Percentiles rank a stretch among this genome's conserved stretches.
These are phyloP conservation scores for Galaxias olidus DNA, from an alignment of 2,797 vertebrate genomes.

Conservation along the genomic window DNA sequence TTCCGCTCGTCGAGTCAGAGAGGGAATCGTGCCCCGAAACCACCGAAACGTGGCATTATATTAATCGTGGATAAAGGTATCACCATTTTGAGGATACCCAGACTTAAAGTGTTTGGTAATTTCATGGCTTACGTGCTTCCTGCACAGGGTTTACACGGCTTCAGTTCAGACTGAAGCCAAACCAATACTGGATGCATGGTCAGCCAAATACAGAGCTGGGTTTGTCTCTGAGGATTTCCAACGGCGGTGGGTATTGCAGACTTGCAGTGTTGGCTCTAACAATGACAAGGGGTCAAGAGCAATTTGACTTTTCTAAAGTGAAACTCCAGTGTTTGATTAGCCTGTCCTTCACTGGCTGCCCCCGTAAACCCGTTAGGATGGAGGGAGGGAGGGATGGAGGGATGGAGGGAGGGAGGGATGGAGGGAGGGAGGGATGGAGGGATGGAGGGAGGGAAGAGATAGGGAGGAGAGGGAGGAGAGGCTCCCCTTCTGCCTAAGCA, in stretches of 20 bases:
- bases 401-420: conserved; percentile 13
- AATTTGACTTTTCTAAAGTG: conserved; percentile 33
- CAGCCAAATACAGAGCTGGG: neutral
- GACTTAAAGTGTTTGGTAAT: too few species aligned
- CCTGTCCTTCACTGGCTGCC: conserved; percentile 59
- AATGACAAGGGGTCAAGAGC: conserved; percentile 20
- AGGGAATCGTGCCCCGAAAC: too few species aligned
- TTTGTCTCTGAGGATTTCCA: neutral
- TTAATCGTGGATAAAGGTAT: too few species aligned
- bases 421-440: conserved; percentile 7
- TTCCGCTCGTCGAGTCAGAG: neutral
- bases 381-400: conserved; percentile 36
- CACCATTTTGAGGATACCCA: too few species aligned
- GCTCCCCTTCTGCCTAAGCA: too few species aligned
- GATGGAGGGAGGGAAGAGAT: neutral
- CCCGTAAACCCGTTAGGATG: conserved; percentile 31
- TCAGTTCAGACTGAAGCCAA: too few species aligned
- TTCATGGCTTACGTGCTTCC: too few species aligned
- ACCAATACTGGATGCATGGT: too few species aligned
- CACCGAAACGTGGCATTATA: too few species aligned
- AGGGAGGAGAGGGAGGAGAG: conserved; percentile 33
- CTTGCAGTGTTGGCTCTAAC: conserved; percentile 8
- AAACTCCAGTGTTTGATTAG: conserved; percentile 52
- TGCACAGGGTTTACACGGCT: too few species aligned
- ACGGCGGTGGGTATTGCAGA: neutral